Base-by-base conservation (phyloP, 2,888 invertebrate genomes). In the Listrodromus nycthemerus region DNA sequence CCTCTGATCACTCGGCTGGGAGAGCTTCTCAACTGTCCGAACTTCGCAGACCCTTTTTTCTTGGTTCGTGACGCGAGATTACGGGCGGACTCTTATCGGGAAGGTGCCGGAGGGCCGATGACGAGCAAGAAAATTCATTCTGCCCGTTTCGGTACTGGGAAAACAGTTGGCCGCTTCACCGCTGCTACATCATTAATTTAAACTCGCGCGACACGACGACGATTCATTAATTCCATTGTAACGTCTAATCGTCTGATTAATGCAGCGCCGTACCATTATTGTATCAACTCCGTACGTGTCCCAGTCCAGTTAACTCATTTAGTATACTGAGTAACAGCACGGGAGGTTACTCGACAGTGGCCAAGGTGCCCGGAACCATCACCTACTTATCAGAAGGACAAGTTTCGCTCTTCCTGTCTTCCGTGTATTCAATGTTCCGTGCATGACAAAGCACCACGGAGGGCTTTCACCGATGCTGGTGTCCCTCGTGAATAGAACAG, bases 401-500 rank as follows among this genome's bases (percentile, higher is more conserved):
- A 30, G 55, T 69, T 33, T 33, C 66, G 45, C 71, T 37, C 63
- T 70, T 10, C 50, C 48, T 73, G 73, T 69, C 69, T 74, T 74
- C 63, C 48, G 69, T 52, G 41, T 33, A 65, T 55, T 63, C 41
- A n/a, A 1, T 58, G 45, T 45, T 45, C 61, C 50, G 79, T 82
- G 86, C 85, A 87, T 87, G 86, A 85, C 85, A 82, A 80, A 81
- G 80, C 74, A 77, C 78, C 76, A 78, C 79, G 75, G 75, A 85
- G 65, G 75, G 80, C 58, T 69, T 70, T 67, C 41, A 45, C 48
- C 24, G 21, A 70, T 50, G 52, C 37, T n/a, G 66, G 65, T 30
- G 45, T 83, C 83, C 83, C 80, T 55, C 30, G 69, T 37, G 83
- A 67, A 77, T 63, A 50, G 75, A 67, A 61, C 58, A 50, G 67